These are phyloP conservation scores for Tragelaphus strepsiceros DNA, from an alignment of 2,113 vertebrate species.

Conservation along the genomic window DNA sequence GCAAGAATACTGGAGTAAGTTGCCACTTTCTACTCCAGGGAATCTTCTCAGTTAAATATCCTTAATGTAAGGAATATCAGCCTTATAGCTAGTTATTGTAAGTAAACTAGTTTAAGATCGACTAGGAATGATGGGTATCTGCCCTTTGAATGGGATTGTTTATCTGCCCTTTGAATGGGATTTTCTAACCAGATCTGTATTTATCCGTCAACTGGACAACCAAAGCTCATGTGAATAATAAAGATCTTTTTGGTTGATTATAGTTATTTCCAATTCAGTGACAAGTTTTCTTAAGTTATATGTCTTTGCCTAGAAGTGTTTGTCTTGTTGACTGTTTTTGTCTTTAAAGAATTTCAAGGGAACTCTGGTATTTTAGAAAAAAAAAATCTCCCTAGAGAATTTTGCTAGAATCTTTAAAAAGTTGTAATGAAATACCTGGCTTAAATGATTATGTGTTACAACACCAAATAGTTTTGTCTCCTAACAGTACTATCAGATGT, in stretches of 20 bases:
- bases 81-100: neutral
- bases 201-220: neutral
- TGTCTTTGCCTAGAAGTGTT: neutral
- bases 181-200: neutral
- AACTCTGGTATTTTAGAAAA: neutral
- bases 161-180: neutral
- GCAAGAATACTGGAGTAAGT: neutral
- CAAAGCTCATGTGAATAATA: neutral
- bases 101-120: neutral
- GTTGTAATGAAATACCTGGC: neutral
- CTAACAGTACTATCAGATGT: neutral
- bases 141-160: neutral
- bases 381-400: neutral
- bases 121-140: neutral
- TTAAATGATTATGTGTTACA: neutral
- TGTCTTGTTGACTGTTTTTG: neutral
- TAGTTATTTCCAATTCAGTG: neutral
- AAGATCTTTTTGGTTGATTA: neutral
- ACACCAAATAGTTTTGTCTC: neutral
- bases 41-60: neutral
- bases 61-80: neutral
- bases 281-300: neutral
- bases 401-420: slow-evolving; percentile 5
- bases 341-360: slow-evolving; percentile 1
- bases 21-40: neutral